These are phyloP conservation scores for Holotrichia oblita DNA, from an alignment of 1,140 invertebrate species.

Conservation along the genomic window DNA sequence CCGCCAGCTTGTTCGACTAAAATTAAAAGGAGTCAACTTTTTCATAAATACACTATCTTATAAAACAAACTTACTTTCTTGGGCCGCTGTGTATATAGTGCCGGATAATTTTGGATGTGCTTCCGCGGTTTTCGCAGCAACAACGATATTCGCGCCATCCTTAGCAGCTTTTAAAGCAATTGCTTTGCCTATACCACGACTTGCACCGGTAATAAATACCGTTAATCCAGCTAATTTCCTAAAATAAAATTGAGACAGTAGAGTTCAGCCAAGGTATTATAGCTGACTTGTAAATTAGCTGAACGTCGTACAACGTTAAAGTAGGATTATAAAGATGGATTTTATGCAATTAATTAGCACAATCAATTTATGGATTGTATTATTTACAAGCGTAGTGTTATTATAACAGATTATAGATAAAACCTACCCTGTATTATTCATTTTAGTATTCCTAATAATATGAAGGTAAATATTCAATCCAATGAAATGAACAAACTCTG, in stretches of 20 bases:
- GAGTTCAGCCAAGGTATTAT: too few relatives aligned
- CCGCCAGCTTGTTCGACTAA: constrained; percentile 92
- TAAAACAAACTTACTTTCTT: constrained; percentile 72
- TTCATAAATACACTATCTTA: neutral
- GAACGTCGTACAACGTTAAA: neutral
- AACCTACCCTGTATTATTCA: constrained; percentile 22
- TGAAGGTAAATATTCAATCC: too few relatives aligned
- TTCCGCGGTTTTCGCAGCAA: constrained; percentile 96
- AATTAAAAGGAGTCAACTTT: constrained; percentile 51
- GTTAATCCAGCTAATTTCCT: constrained; percentile 93
- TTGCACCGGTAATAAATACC: constrained; percentile 95
- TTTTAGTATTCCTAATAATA: neutral
- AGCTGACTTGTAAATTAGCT: neutral
- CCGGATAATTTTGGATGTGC: constrained; percentile 97
- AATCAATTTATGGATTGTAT: too few relatives aligned
- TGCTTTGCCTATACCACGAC: constrained; percentile 95
- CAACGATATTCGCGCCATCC: constrained; percentile 95
- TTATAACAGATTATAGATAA: neutral
- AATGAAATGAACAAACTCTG: too few relatives aligned
- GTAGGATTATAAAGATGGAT: too few relatives aligned
- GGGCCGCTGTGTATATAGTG: constrained; percentile 95
- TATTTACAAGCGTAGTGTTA: too few relatives aligned
- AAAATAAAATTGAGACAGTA: constrained; percentile 45
- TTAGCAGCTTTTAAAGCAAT: constrained; percentile 93
- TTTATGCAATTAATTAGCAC: too few relatives aligned